These are phyloP conservation scores for Trichopria drosophilae DNA, from an alignment of 2,888 invertebrate genomes.

Conservation along the genomic window DNA sequence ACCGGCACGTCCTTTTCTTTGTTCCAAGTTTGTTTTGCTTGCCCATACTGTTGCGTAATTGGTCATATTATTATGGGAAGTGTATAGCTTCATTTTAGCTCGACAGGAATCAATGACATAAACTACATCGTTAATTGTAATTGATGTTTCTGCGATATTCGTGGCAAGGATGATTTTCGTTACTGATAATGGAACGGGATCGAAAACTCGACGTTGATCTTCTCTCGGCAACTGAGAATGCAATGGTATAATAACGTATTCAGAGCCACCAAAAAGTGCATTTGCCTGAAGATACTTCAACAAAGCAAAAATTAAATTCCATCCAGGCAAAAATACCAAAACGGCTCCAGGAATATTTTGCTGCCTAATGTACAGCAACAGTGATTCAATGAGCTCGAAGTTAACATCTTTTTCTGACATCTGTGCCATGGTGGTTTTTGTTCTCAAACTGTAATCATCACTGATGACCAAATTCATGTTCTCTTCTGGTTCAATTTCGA, in stretches of 20 bases:
- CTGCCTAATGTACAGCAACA: constrained; percentile 68
- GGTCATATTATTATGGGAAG: constrained; percentile 98
- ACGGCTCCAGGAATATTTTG: constrained; percentile 80
- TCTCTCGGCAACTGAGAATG: constrained; percentile 96
- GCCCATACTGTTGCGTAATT: constrained; percentile 98
- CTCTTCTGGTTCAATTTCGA: constrained; percentile 64
- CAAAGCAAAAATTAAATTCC: constrained; percentile 93
- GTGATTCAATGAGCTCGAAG: constrained; percentile 87
- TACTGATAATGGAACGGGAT: constrained; percentile 78
- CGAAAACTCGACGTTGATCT: constrained; percentile 92
- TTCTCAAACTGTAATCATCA: constrained; percentile 60
- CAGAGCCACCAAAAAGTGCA: constrained; percentile 67
- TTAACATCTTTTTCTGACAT: constrained; percentile 90
- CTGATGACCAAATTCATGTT: constrained; percentile 71
- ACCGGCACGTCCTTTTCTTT: constrained; percentile 93
- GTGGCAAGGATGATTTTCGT: constrained; percentile 96
- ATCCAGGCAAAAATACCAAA: constrained; percentile 91
- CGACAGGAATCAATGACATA: constrained; percentile 97
- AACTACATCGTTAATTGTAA: constrained; percentile 98
- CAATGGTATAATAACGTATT: constrained; percentile 84
- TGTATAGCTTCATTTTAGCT: constrained; percentile 96
- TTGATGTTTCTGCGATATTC: constrained; percentile 97
- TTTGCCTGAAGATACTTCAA: constrained; percentile 82
- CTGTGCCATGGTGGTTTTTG: constrained; percentile 71
- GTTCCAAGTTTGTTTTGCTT: constrained; percentile 90